Base-by-base conservation (phyloP, 2,888 invertebrate genomes). In the Diarsia dahlii region DNA sequence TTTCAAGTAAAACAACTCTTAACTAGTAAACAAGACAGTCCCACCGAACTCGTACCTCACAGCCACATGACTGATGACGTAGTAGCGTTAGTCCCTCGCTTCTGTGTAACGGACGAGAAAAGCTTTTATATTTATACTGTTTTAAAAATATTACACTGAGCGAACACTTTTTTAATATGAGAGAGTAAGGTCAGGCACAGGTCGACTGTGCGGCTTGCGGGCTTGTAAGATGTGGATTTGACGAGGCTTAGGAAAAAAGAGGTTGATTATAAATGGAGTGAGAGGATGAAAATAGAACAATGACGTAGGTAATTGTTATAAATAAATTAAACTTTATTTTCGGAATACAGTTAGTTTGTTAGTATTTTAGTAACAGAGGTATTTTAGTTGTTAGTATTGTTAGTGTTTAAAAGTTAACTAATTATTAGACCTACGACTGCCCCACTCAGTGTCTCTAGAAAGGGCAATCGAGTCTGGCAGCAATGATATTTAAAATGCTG, bases 131-230 rank as follows among this genome's bases (percentile, higher is more conserved):
- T 76, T 80, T 67, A 80, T 75, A 73, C 50, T 64, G 78, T 78
- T 85, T 86, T 71, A 78, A 86, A 86, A 85, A 76, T 78, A 85
- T 84, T 75, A 74, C 60, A 68, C 50, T 12, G 34, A 9, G 39
- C 39, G 50, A 63, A 71, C 39, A 74, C 46, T 71, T 85, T 84
- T 83, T 80, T 84, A 60, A 69, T 77, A 72, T 50, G 62, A 83
- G 62, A 83, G 58, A 54, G 66, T 68, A 71, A 76, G 64, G 81
- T 76, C 56, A 76, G 60, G 60, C 71, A 71, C 63, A 69, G 63
- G 66, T 71, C 69, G 50, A 18, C 66, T 50, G 28, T 20, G 9
- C 60, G n/a, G 56, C 12, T n/a, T 12, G 62, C 63, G 12, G 71
- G n/a, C 39, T 79, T 56, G 34, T 52, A 67, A 70, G 63, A 68